Evolutionary conservation across 2,888 invertebrate species (phyloP).

Genomic region (Quadriops clusia): DNA sequence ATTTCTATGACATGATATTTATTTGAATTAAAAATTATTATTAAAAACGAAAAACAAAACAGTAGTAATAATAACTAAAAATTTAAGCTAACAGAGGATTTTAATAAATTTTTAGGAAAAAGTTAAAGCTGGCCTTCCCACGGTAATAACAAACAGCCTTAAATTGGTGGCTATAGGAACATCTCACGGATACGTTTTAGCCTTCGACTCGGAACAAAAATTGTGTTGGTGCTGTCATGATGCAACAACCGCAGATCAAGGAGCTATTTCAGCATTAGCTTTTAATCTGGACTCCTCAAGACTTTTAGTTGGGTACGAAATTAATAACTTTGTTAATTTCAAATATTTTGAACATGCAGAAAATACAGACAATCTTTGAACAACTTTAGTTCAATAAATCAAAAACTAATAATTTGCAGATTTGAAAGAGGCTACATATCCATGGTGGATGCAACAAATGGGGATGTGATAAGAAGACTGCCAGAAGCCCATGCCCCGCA

Average conservation of each 20-base stretch:
- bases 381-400: not conserved
- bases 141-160: conserved; percentile 64
- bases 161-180: conserved; percentile 85
- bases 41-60: too few species aligned
- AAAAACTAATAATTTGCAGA: conserved; percentile 33
- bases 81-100: too few species aligned
- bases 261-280: conserved; percentile 70
- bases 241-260: conserved; percentile 53
- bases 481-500: conserved; percentile 76
- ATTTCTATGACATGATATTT: too few species aligned
- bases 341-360: not conserved
- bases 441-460: conserved; percentile 78
- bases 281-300: conserved; percentile 82
- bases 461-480: conserved; percentile 61
- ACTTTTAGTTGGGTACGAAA: conserved; percentile 56
- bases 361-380: too few species aligned
- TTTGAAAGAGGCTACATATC: conserved; percentile 72
- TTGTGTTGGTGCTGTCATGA: conserved; percentile 80
- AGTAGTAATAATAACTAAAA: too few species aligned
- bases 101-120: conserved; percentile 52
- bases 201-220: conserved; percentile 78
- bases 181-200: conserved; percentile 81
- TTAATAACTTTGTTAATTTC: conserved; percentile 6
- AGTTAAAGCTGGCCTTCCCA: conserved; percentile 80
- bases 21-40: too few species aligned